phyloP scores from a whole-genome alignment of 2,888 invertebrate species.

The Xanthorhoe spadicearia region DNA sequence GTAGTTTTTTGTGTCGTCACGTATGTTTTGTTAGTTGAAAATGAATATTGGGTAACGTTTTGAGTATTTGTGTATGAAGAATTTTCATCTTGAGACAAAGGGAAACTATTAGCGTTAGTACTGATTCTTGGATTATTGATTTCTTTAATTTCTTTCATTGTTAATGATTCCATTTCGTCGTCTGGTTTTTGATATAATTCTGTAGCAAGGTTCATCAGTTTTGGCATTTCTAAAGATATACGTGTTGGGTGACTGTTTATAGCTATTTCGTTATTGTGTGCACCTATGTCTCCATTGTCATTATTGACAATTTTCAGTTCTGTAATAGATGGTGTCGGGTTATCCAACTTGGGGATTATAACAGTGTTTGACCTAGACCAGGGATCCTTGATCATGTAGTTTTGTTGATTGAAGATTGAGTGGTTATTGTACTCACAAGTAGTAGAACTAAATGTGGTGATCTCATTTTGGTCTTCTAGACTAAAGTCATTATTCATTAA shows the following conservation, averaged over 20 bases:
- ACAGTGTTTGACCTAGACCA: background rate
- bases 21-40: slow-evolving; percentile 58
- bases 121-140: background rate
- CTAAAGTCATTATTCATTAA: background rate
- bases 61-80: slow-evolving; percentile 10
- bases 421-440: slow-evolving; percentile 1
- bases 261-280: background rate
- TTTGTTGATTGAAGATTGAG: background rate
- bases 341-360: background rate
- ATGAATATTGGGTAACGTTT: slow-evolving; percentile 55
- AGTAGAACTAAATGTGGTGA: background rate
- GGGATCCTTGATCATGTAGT: background rate
- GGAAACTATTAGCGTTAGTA: background rate
- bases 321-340: background rate
- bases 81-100: background rate
- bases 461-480: background rate
- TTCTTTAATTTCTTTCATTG: background rate
- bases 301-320: background rate
- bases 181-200: background rate
- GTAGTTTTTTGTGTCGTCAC: slow-evolving; percentile 53
- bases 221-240: slow-evolving; percentile 4
- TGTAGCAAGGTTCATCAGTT: background rate
- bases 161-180: background rate
- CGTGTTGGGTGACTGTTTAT: background rate
- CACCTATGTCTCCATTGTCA: background rate